phyloP scores from a whole-genome alignment of 2,113 vertebrate genomes.

The Hyperoodon ampullatus region DNA sequence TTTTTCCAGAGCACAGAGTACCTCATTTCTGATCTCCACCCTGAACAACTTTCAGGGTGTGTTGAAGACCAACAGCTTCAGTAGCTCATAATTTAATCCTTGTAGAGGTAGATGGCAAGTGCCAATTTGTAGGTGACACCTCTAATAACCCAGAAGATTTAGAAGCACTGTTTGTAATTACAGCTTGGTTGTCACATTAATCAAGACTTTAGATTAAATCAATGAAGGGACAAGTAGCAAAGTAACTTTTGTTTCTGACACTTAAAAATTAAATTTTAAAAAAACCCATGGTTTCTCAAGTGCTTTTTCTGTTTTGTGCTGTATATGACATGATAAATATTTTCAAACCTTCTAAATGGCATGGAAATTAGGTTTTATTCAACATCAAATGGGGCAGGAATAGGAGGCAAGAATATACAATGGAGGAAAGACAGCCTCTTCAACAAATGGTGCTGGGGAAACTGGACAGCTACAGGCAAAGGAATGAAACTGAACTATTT shows the following conservation, averaged over 20 bases:
- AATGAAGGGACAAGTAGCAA: background rate
- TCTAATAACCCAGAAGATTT: background rate
- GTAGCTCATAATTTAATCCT: background rate
- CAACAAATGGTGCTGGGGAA: background rate
- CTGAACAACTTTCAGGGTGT: background rate
- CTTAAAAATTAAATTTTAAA: background rate
- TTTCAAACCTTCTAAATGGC: constrained; percentile 10
- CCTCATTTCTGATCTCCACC: background rate
- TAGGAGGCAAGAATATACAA: background rate
- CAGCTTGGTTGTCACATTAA: background rate
- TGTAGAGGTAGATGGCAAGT: background rate
- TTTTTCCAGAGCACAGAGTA: background rate
- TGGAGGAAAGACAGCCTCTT: background rate
- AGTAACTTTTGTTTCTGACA: background rate
- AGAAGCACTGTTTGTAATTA: background rate
- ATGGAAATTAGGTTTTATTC: background rate
- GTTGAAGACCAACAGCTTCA: background rate
- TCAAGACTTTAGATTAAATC: background rate
- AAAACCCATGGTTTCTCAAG: background rate
- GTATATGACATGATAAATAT: background rate
- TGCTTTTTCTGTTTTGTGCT: background rate
- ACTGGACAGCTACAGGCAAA: background rate
- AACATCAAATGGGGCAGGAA: background rate
- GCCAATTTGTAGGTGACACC: background rate
- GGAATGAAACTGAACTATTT: background rate